phyloP scores from a whole-genome alignment of 2,113 vertebrate species.

The Tringa solitaria region DNA sequence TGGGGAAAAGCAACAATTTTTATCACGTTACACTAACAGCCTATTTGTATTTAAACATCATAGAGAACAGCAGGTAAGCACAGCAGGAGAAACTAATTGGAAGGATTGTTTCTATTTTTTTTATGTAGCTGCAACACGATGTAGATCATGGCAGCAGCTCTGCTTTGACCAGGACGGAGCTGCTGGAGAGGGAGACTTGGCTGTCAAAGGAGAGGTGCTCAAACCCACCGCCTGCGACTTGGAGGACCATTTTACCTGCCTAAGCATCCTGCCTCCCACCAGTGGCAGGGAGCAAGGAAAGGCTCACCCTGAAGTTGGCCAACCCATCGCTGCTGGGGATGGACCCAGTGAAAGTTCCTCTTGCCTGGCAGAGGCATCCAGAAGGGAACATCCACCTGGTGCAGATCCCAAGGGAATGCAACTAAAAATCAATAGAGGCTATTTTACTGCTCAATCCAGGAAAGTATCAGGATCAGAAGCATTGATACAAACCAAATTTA shows the following conservation, averaged over 20 bases:
- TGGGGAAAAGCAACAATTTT: background rate
- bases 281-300: background rate
- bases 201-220: background rate
- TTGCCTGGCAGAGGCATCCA: background rate
- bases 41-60: background rate
- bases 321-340: fast-evolving
- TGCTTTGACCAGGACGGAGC: background rate
- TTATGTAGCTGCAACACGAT: background rate
- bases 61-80: background rate
- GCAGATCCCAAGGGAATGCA: background rate
- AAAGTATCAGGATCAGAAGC: conserved; percentile 20
- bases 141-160: background rate
- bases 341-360: background rate
- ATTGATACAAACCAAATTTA: conserved; percentile 12
- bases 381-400: background rate
- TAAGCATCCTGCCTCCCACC: background rate
- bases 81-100: background rate
- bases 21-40: background rate
- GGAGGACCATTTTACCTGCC: background rate
- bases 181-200: background rate
- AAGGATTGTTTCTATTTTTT: background rate
- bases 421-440: conserved; percentile 18
- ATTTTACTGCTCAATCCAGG: conserved; percentile 3
- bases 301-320: fast-evolving
- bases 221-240: background rate